Percentiles rank a stretch among this genome's conserved stretches.
These are phyloP conservation scores for Clusia tigrina DNA, from an alignment of 2,888 invertebrate genomes.

Conservation along the genomic window DNA sequence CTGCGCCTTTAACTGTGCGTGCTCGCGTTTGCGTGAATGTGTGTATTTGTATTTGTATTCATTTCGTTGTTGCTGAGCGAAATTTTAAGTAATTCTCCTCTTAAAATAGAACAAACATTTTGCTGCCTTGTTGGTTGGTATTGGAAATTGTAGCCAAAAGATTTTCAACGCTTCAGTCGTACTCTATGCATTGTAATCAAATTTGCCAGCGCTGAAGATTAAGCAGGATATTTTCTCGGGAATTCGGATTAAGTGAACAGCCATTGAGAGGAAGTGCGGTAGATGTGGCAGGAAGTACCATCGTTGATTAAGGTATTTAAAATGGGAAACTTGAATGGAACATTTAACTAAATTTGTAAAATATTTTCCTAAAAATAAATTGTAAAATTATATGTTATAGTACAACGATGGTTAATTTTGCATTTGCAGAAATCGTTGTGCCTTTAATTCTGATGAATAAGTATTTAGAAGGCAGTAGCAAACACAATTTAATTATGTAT, in stretches of 20 bases:
- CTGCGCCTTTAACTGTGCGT: neutral
- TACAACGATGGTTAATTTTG: too few relatives aligned
- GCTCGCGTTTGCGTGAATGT: neutral
- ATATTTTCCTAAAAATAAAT: too few relatives aligned
- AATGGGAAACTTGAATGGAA: neutral
- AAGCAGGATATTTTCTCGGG: slow-evolving; percentile 6
- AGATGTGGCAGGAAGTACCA: neutral
- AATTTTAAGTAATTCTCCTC: neutral
- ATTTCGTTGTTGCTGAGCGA: neutral
- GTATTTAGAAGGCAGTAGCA: too few relatives aligned
- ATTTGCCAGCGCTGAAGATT: neutral
- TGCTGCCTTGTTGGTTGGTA: slow-evolving; percentile 34
- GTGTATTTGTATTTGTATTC: neutral
- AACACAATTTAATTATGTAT: too few relatives aligned
- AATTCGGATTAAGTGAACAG: slow-evolving; percentile 1
- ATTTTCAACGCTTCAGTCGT: neutral
- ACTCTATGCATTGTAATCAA: neutral
- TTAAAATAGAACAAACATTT: slow-evolving; percentile 27
- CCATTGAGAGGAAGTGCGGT: neutral
- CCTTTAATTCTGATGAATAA: too few relatives aligned
- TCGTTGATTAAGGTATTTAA: neutral
- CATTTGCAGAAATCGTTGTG: too few relatives aligned
- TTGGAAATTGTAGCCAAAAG: neutral
- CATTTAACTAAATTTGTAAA: too few relatives aligned
- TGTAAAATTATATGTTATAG: too few relatives aligned